phyloP scores from a whole-genome alignment of 2,888 invertebrate genomes.

The Tromatobia lineatoria region DNA sequence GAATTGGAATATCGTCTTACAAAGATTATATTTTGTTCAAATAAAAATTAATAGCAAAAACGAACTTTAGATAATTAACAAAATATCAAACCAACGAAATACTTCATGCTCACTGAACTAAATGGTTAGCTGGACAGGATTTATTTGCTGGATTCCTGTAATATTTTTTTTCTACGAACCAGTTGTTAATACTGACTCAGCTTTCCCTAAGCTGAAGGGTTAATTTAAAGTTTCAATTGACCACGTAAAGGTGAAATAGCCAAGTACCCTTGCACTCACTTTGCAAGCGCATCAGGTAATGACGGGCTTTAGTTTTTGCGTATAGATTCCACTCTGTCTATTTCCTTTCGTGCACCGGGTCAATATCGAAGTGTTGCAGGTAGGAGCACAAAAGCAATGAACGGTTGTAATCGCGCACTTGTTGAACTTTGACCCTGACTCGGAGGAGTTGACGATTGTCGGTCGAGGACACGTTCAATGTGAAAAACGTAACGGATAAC shows the following conservation, averaged over 20 bases:
- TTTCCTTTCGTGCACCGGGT: slow-evolving; percentile 2
- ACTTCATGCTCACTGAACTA: no score
- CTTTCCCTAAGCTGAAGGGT: neutral
- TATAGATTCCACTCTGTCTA: neutral
- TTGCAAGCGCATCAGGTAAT: slow-evolving; percentile 4
- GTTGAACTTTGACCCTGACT: slow-evolving; percentile 42
- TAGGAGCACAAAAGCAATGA: neutral
- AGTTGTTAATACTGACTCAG: neutral
- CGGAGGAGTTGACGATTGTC: slow-evolving; percentile 1
- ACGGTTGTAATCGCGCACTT: slow-evolving; percentile 1
- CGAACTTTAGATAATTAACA: no score
- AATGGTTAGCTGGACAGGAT: no score
- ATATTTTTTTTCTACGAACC: no score
- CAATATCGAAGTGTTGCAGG: slow-evolving; percentile 12
- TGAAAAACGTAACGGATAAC: slow-evolving; percentile 1
- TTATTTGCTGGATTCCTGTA: no score
- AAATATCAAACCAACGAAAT: no score
- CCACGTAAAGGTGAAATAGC: neutral
- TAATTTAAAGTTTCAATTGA: neutral
- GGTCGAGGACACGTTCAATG: slow-evolving; percentile 8
- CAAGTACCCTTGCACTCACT: slow-evolving; percentile 13
- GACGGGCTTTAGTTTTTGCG: neutral
- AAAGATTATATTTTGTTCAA: no score
- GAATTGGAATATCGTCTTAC: no score
- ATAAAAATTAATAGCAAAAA: no score